phyloP scores from a whole-genome alignment of 1,140 invertebrate species.

The Hyphantria cunea region DNA sequence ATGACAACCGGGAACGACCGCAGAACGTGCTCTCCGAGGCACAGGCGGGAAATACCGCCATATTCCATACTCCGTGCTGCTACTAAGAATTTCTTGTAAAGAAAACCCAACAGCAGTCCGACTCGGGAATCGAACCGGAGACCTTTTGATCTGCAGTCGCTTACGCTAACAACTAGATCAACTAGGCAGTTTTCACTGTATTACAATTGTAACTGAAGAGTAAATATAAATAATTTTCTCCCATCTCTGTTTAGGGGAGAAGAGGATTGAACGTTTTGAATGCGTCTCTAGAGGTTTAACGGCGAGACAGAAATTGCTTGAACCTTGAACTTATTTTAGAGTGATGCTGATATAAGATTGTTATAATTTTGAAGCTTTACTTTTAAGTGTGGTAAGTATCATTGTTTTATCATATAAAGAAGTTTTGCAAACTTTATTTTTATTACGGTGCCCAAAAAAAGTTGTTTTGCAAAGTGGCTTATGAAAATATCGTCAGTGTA shows the following conservation, averaged over 20 bases:
- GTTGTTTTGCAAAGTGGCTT: neutral
- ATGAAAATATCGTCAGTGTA: neutral
- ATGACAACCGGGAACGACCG: too few species aligned
- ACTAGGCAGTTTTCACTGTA: too few species aligned
- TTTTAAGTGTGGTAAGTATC: slow-evolving; percentile 21
- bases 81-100: too few species aligned
- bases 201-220: too few species aligned
- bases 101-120: too few species aligned
- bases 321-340: slow-evolving; percentile 18
- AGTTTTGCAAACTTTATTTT: neutral
- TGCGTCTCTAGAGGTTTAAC: slow-evolving; percentile 21
- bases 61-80: too few species aligned
- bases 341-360: slow-evolving; percentile 21
- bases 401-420: slow-evolving; percentile 7
- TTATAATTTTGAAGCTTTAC: slow-evolving; percentile 22
- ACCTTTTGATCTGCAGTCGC: too few species aligned
- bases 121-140: too few species aligned
- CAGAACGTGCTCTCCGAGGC: too few species aligned
- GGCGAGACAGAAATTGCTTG: slow-evolving; percentile 23
- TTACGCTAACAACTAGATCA: too few species aligned
- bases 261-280: slow-evolving; percentile 26
- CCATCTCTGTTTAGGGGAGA: slow-evolving; percentile 1
- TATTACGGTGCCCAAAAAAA: slow-evolving; percentile 3
- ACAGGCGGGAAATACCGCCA: too few species aligned
- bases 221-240: slow-evolving; percentile 7